These are phyloP conservation scores for Octodon degus DNA, from an alignment of 2,113 vertebrate genomes.

Conservation along the genomic window DNA sequence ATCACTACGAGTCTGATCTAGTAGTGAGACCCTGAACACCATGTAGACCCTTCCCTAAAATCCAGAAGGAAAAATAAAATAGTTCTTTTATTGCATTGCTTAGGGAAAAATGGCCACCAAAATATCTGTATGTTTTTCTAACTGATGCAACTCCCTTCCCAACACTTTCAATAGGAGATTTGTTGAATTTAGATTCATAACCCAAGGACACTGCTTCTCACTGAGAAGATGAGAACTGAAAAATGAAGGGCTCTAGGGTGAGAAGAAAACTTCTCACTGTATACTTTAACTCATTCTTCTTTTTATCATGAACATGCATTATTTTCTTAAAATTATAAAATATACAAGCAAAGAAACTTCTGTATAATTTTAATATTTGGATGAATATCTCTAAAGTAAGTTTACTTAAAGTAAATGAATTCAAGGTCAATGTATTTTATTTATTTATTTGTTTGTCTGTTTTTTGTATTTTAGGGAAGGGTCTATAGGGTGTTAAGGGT, in stretches of 20 bases:
- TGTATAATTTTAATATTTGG: conserved; percentile 40
- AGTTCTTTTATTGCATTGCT: not conserved
- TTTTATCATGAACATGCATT: not conserved
- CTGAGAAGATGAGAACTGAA: not conserved
- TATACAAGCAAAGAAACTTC: not conserved
- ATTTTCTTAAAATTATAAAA: not conserved
- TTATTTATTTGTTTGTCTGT: too few relatives aligned
- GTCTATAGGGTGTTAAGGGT: too few relatives aligned
- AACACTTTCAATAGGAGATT: not conserved
- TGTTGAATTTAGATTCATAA: not conserved
- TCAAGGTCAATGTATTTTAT: not conserved
- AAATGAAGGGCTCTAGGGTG: not conserved
- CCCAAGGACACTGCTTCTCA: not conserved
- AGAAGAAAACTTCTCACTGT: not conserved
- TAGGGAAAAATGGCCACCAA: not conserved
- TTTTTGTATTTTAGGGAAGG: too few relatives aligned
- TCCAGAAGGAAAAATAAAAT: not conserved
- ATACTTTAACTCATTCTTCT: conserved; percentile 22
- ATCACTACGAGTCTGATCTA: too few relatives aligned
- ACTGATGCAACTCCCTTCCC: not conserved
- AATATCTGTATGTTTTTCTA: not conserved
- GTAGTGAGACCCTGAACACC: too few relatives aligned
- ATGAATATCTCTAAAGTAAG: conserved; percentile 18
- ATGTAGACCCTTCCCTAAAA: too few relatives aligned
- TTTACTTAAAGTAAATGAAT: conserved; percentile 37